Evolutionary conservation across 2,888 invertebrate genomes (phyloP).

Genomic region (Empis livida): DNA sequence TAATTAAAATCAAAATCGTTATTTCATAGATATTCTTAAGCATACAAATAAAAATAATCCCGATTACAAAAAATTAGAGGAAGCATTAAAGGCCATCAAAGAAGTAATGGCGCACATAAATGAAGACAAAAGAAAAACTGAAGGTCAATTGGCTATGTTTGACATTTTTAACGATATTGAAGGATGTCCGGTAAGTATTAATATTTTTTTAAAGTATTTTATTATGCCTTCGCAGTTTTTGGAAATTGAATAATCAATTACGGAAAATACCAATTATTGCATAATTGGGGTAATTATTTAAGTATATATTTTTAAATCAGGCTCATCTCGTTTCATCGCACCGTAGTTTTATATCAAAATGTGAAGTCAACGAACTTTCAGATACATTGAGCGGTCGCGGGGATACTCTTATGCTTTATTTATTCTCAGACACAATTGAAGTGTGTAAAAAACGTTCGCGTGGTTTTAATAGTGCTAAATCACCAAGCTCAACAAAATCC

Average conservation of each 20-base stretch:
- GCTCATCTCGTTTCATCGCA: constrained; percentile 88
- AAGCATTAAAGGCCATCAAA: constrained; percentile 75
- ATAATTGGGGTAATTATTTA: too few relatives aligned
- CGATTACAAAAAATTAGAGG: constrained; percentile 73
- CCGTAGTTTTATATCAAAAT: constrained; percentile 73
- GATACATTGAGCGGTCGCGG: constrained; percentile 77
- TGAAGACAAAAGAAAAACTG: constrained; percentile 93
- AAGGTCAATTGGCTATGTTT: constrained; percentile 91
- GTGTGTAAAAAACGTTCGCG: constrained; percentile 78
- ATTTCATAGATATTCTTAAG: constrained; percentile 71
- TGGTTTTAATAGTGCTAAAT: constrained; percentile 55
- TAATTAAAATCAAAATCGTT: too few relatives aligned
- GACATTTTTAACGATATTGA: constrained; percentile 97
- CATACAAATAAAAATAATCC: constrained; percentile 78
- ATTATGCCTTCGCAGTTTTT: neutral
- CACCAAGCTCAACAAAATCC: constrained; percentile 63
- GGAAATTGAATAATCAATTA: neutral
- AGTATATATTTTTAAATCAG: constrained; percentile 44
- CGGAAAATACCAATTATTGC: neutral
- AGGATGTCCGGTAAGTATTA: constrained; percentile 71
- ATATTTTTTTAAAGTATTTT: neutral
- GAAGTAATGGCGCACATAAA: constrained; percentile 95
- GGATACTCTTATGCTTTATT: constrained; percentile 72
- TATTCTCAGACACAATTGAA: constrained; percentile 91
- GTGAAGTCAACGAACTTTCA: constrained; percentile 78